Evolutionary conservation across 2,113 vertebrate genomes (phyloP).

Genomic region (Alligator mississippiensis): DNA sequence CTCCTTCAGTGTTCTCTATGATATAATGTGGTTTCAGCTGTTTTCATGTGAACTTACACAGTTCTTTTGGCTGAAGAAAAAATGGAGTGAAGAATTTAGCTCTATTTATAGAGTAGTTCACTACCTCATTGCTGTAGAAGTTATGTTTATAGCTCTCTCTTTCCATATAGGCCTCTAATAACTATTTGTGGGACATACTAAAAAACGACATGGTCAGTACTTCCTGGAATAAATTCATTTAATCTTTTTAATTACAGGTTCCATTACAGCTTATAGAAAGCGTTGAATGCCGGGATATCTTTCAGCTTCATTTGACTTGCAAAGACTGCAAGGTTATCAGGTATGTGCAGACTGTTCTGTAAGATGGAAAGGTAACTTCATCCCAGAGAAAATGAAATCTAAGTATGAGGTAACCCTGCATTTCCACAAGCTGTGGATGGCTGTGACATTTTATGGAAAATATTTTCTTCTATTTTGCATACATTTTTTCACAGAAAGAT

Average conservation of each 20-base stretch:
- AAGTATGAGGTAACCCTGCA: no score
- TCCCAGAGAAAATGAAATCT: neutral
- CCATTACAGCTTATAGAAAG: constrained; percentile 95
- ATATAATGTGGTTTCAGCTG: neutral
- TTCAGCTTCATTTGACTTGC: constrained; percentile 96
- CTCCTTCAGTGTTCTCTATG: neutral
- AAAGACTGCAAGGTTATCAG: constrained; percentile 98
- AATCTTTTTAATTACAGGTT: constrained; percentile 83
- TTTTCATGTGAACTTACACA: neutral
- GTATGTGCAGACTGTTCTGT: constrained; percentile 72
- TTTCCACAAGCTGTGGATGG: neutral
- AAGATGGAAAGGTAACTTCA: neutral
- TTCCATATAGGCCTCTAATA: neutral
- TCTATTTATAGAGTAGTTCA: neutral
- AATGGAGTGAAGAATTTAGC: neutral
- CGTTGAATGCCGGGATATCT: constrained; percentile 95
- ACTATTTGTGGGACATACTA: neutral
- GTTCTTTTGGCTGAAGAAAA: neutral
- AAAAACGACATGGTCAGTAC: neutral
- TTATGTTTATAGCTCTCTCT: neutral
- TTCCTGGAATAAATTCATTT: constrained; percentile 19
- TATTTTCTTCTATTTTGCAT: neutral
- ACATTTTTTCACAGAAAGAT: neutral
- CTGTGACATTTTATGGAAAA: neutral
- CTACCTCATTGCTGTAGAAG: neutral